Conservation (phyloP, 2,797 vertebrate genomes). For the Eremophila alpestris region DNA sequence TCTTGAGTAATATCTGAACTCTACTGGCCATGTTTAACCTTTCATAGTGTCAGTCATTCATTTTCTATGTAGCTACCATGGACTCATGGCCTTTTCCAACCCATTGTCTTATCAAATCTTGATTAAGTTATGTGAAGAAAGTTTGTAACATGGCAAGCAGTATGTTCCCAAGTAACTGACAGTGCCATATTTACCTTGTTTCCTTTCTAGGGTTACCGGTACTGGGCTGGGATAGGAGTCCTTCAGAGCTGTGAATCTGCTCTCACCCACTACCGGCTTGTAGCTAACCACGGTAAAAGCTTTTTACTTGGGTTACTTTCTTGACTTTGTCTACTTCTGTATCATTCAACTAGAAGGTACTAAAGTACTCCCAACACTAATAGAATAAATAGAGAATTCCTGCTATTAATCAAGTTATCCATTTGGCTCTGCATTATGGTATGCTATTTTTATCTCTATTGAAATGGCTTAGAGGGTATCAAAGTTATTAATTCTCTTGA, state of each 20-base stretch:
- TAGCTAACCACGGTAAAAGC: conserved; percentile 91
- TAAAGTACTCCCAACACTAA: background rate
- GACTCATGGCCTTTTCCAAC: background rate
- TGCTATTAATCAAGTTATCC: background rate
- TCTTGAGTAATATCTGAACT: background rate
- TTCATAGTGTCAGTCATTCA: background rate
- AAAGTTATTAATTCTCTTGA: background rate
- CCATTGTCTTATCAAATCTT: background rate
- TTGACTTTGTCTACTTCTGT: background rate
- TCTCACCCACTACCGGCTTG: conserved; percentile 93
- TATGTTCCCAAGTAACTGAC: background rate
- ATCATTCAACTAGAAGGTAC: background rate
- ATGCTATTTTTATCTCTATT: background rate
- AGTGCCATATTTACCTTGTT: background rate
- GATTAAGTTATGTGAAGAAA: background rate
- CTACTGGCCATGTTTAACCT: background rate
- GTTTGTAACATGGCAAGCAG: background rate
- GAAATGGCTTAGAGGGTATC: background rate
- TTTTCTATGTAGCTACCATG: background rate
- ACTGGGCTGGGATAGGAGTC: conserved; percentile 97
- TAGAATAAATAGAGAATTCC: background rate
- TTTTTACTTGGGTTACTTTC: background rate
- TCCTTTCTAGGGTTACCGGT: conserved; percentile 89
- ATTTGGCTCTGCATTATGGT: background rate
- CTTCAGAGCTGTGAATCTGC: conserved; percentile 98